Evolutionary conservation across 2,888 invertebrate species (phyloP).

Genomic region (Neoaliturus tenellus): DNA sequence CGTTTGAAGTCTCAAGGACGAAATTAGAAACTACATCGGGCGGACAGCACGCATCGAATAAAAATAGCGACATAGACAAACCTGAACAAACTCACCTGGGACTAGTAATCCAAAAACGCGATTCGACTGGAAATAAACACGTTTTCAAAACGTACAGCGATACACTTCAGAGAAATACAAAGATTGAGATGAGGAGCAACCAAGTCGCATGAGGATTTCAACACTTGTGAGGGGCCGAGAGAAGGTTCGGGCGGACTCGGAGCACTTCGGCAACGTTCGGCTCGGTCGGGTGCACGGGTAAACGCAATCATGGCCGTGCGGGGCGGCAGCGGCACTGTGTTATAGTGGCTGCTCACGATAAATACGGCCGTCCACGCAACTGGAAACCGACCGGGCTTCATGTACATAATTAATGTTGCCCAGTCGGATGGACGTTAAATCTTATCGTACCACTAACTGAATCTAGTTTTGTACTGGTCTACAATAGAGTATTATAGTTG

Average conservation of each 20-base stretch:
- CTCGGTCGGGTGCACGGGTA: conserved; percentile 4
- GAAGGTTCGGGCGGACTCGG: conserved; percentile 51
- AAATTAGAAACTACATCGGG: conserved; percentile 3
- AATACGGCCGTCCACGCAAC: conserved; percentile 8
- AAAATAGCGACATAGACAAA: not conserved
- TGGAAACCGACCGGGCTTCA: no score
- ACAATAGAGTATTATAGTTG: no score
- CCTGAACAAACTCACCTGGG: conserved; percentile 5
- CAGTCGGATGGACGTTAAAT: no score
- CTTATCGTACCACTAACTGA: no score
- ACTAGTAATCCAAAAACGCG: conserved; percentile 26
- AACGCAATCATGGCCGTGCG: conserved; percentile 40
- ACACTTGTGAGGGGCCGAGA: conserved; percentile 40
- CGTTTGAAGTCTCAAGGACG: conserved; percentile 19
- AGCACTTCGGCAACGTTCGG: conserved; percentile 37
- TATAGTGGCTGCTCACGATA: not conserved
- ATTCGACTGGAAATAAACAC: conserved; percentile 19
- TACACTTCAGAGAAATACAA: not conserved
- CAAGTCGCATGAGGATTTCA: conserved; percentile 50
- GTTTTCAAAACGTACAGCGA: not conserved
- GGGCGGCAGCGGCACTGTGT: not conserved
- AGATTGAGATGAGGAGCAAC: not conserved
- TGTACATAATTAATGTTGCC: no score
- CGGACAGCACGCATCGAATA: not conserved
- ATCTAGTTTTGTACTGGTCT: no score